These are phyloP conservation scores for Formicarius rufipectus DNA, from an alignment of 2,113 vertebrate genomes.

Conservation along the genomic window DNA sequence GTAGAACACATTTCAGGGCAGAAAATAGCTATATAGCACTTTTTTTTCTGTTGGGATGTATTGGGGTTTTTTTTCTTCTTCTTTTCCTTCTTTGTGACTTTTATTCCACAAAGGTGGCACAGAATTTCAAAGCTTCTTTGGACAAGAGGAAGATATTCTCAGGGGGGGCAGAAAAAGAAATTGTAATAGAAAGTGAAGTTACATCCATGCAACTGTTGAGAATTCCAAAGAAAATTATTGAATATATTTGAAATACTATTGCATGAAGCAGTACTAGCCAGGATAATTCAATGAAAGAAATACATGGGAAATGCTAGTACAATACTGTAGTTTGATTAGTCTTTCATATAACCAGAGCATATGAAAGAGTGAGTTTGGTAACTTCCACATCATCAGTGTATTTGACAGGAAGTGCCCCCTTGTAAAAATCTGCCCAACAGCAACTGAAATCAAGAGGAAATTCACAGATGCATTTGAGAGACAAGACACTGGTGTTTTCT, in stretches of 20 bases:
- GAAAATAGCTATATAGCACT: constrained; percentile 73
- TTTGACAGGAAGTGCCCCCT: neutral
- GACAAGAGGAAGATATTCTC: neutral
- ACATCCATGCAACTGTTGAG: neutral
- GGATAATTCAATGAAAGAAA: neutral
- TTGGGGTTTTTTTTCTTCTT: neutral
- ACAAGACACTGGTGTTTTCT: constrained; percentile 5
- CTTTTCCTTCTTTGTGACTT: neutral
- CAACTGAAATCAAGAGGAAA: neutral
- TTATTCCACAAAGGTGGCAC: neutral
- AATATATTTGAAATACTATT: neutral
- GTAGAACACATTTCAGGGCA: constrained; percentile 67
- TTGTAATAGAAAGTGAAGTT: neutral
- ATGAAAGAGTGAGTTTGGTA: neutral
- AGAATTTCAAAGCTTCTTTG: neutral
- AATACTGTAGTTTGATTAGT: neutral
- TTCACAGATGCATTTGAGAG: constrained; percentile 1
- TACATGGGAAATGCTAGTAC: neutral
- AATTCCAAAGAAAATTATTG: neutral
- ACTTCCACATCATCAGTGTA: neutral
- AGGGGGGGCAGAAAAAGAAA: neutral
- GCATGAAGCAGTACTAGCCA: neutral
- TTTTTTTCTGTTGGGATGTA: neutral
- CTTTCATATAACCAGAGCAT: neutral
- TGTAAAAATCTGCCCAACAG: constrained; percentile 5